Evolutionary conservation across 2,888 invertebrate species (phyloP).

Genomic region (Drosophila falleni): DNA sequence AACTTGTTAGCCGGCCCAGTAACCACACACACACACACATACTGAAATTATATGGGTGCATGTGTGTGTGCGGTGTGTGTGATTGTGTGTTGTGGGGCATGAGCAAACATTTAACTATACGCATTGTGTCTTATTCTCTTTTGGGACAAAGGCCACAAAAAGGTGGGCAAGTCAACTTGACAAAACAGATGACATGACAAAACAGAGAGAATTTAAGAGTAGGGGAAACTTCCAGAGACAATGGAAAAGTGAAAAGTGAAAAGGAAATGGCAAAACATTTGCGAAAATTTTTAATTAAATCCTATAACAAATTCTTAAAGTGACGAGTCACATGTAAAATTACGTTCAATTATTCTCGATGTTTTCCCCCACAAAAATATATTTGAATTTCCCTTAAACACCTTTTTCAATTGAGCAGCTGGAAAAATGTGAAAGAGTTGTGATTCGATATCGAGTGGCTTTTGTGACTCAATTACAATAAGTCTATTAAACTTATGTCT

Average conservation of each 20-base stretch:
- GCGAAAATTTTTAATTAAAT: constrained; percentile 68
- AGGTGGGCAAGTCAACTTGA: constrained; percentile 76
- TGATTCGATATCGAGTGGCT: constrained; percentile 70
- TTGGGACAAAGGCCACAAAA: constrained; percentile 73
- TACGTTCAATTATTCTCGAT: constrained; percentile 43
- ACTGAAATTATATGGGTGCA: constrained; percentile 36
- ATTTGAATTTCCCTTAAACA: constrained; percentile 24
- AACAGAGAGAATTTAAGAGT: constrained; percentile 2
- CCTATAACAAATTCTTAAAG: constrained; percentile 29
- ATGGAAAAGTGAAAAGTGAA: constrained; percentile 20
- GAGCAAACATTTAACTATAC: constrained; percentile 62
- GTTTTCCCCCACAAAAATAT: constrained; percentile 16
- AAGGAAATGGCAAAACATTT: constrained; percentile 56
- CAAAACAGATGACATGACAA: constrained; percentile 56
- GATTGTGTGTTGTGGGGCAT: constrained; percentile 39
- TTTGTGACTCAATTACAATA: constrained; percentile 82
- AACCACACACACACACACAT: constrained; percentile 50
- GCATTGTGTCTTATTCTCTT: constrained; percentile 68
- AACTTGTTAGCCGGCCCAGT: constrained; percentile 73
- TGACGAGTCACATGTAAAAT: constrained; percentile 58
- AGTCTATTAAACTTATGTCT: constrained; percentile 80
- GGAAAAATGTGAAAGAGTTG: constrained; percentile 62
- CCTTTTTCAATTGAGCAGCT: constrained; percentile 54
- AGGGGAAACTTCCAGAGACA: constrained; percentile 12
- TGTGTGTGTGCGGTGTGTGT: constrained; percentile 26